Evolutionary conservation across 2,113 vertebrate species (phyloP), one percentile per base, ranked within the genome.

Genomic region (Centrocercus urophasianus): DNA sequence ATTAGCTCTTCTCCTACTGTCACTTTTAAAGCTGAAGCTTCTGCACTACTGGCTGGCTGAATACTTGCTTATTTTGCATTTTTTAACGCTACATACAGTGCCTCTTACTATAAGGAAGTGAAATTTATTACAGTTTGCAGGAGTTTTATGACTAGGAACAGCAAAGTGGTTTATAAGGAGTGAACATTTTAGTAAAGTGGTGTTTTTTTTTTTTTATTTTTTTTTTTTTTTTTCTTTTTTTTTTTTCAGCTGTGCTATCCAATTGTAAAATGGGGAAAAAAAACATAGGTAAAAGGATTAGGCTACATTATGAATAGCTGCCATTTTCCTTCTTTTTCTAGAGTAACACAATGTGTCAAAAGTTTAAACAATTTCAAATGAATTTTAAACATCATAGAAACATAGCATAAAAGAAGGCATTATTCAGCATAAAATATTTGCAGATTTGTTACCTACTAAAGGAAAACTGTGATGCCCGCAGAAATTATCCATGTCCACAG

Each of bases 81-180:
- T 93, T 94, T 89, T 60, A 93, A 60, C 27, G 48, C 80, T 71
- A 32, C 27, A 43, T 76, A 73, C n/a, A 57, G 45, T 75, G 47
- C 27, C 63, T 82, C 66, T 78, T 75, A 71, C 38, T 74, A 59
- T 43, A 18, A 88, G 66, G 66, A 90, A 50, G 36, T 83, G 30
- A 94, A 92, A 95, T 93, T 95, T 97, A 95, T 94, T 94, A 72
- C 34, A 83, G 47, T 94, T 93, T 97, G 61, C 50, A 87, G 32
- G 82, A 94, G 77, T 93, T 96, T 92, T 96, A 93, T 93, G 84
- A 69, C 77, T 82, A 86, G 93, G 81, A 96, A 94, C 78, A 80
- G 40, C 20, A 77, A 59, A 80, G 34, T 81, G 64, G 95, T 95
- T 96, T 96, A 86, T 94, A 95, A 92, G 79, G 59, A 95, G 79